A percentile compares a stretch with the other conserved stretches of the same genome.
These are phyloP conservation scores for Halictus quadricinctus DNA, from an alignment of 2,888 invertebrate genomes.

Conservation along the genomic window DNA sequence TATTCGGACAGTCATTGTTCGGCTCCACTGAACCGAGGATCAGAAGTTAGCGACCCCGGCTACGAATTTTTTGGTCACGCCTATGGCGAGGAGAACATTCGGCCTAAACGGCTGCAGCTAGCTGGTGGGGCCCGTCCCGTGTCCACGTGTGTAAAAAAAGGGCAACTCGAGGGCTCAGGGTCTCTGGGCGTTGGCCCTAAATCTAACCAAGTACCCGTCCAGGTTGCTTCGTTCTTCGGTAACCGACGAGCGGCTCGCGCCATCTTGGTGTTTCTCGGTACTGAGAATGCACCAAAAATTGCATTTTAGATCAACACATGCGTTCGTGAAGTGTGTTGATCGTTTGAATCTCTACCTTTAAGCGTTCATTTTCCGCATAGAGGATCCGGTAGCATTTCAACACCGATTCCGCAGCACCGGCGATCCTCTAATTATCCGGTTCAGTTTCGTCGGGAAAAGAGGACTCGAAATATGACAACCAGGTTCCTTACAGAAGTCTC, in stretches of 20 bases:
- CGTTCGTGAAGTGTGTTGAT: not conserved
- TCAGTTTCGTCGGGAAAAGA: not conserved
- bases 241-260: not conserved
- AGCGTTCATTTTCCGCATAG: not conserved
- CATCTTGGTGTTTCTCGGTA: not conserved
- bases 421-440: not conserved
- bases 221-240: conserved; percentile 33
- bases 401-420: not conserved
- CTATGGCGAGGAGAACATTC: conserved; percentile 61
- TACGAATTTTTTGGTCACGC: conserved; percentile 63
- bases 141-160: conserved; percentile 64
- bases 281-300: not conserved
- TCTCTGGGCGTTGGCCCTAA: conserved; percentile 71
- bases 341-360: not conserved
- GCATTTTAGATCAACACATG: not conserved
- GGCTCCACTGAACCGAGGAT: not conserved
- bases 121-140: conserved; percentile 58
- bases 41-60: not conserved
- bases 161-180: conserved; percentile 38
- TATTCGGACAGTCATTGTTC: not conserved
- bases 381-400: not conserved
- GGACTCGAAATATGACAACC: not conserved
- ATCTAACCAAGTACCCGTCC: conserved; percentile 69
- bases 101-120: conserved; percentile 62
- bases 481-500: not conserved